A percentile compares a stretch with the other conserved stretches of the same genome.
These are phyloP conservation scores for Sycophaga agraensis DNA, from an alignment of 1,140 invertebrate species.

Conservation along the genomic window DNA sequence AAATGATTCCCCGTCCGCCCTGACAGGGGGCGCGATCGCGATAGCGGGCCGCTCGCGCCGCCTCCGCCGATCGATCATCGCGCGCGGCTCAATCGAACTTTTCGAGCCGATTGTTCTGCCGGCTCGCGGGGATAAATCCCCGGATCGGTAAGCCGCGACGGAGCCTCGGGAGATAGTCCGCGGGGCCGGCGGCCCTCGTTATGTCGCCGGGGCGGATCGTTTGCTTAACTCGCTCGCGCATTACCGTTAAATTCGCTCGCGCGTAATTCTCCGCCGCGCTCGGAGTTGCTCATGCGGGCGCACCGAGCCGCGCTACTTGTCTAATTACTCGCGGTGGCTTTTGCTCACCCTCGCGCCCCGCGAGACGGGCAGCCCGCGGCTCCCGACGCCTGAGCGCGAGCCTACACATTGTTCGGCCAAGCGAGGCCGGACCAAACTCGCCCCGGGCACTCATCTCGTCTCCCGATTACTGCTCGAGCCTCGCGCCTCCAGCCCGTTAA, in stretches of 20 bases:
- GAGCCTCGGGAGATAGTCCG: not conserved
- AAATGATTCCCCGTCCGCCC: constrained; percentile 24
- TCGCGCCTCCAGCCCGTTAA: too few species aligned
- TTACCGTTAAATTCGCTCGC: constrained; percentile 36
- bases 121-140: too few species aligned
- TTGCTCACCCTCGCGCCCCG: constrained; percentile 20
- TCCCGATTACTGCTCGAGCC: not conserved
- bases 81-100: not conserved
- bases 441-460: not conserved
- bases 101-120: too few species aligned
- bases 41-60: not conserved
- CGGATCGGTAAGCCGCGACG: too few species aligned
- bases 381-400: too few species aligned
- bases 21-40: not conserved
- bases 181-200: not conserved
- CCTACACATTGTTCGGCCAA: too few species aligned
- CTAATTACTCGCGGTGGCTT: constrained; percentile 42
- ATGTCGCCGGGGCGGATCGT: constrained; percentile 14
- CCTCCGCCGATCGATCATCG: not conserved
- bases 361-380: not conserved
- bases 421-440: not conserved
- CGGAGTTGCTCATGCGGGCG: constrained; percentile 24
- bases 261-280: constrained; percentile 31
- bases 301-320: constrained; percentile 31
- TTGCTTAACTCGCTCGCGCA: constrained; percentile 32